These are phyloP conservation scores for Blennius ocellaris DNA, from an alignment of 2,113 vertebrate genomes.

Conservation along the genomic window DNA sequence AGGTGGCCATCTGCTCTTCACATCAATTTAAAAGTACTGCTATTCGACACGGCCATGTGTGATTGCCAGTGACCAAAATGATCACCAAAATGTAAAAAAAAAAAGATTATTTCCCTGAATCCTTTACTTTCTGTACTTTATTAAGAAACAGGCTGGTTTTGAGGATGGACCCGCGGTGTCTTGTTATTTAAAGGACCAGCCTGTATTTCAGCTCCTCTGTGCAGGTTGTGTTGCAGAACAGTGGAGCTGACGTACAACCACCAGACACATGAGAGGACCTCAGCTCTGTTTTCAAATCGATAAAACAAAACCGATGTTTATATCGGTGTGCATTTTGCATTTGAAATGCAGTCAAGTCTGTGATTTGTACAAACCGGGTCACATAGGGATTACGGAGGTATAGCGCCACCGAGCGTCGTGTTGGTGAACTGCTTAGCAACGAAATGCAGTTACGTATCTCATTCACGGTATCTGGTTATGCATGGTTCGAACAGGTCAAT, in stretches of 20 bases:
- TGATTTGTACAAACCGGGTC: neutral
- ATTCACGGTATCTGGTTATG: too few relatives aligned
- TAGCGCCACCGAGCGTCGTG: slow-evolving; percentile 47
- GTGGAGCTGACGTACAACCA: neutral
- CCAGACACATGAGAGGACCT: neutral
- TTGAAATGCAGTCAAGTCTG: neutral
- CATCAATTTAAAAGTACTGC: slow-evolving; percentile 65
- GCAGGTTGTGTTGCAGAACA: too few relatives aligned
- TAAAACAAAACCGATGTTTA: neutral
- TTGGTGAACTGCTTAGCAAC: neutral
- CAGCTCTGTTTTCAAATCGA: neutral
- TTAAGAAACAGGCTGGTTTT: neutral
- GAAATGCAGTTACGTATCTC: neutral
- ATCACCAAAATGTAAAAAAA: neutral
- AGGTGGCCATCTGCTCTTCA: slow-evolving; percentile 75
- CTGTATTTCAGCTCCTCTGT: too few relatives aligned
- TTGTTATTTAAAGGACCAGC: too few relatives aligned
- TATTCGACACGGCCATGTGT: slow-evolving; percentile 6
- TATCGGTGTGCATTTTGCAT: neutral
- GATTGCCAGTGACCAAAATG: slow-evolving; percentile 16
- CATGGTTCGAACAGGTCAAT: too few relatives aligned
- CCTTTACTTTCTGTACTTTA: neutral
- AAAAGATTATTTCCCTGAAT: neutral
- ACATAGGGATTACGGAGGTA: neutral
- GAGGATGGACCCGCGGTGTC: neutral